A percentile compares a stretch with the other conserved stretches of the same genome.
Conservation (phyloP, 2,888 invertebrate genomes). For the Xestia sexstrigata region DNA sequence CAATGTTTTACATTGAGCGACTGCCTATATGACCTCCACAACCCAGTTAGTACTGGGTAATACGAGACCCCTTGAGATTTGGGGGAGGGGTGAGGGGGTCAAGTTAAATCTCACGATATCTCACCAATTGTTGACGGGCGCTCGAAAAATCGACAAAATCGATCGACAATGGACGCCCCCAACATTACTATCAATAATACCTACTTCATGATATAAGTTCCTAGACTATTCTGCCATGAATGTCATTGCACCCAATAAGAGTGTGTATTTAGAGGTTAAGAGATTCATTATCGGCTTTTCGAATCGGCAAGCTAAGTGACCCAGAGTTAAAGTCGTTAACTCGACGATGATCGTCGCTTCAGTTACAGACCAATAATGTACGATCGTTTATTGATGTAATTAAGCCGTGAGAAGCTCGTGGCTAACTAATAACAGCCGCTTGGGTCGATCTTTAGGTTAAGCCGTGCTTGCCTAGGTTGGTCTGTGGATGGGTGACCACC, state of each 20-base stretch:
- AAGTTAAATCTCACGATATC: too few species aligned
- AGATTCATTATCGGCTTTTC: slow-evolving; percentile 22
- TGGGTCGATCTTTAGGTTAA: too few species aligned
- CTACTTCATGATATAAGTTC: neutral
- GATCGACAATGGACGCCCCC: neutral
- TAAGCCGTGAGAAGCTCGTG: neutral
- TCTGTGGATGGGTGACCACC: too few species aligned
- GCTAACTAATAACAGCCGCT: too few species aligned
- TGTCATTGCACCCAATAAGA: slow-evolving; percentile 1
- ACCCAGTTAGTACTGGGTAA: too few species aligned
- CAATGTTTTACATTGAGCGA: too few species aligned
- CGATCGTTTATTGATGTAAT: neutral
- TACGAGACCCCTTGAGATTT: too few species aligned
- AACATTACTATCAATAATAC: neutral
- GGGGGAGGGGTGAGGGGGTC: too few species aligned
- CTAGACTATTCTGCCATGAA: neutral
- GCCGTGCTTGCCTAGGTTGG: too few species aligned
- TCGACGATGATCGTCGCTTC: neutral
- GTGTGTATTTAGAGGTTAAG: slow-evolving; percentile 7
- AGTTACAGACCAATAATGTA: neutral
- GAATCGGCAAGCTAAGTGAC: slow-evolving; percentile 27
- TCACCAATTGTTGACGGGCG: too few species aligned
- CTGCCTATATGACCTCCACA: too few species aligned
- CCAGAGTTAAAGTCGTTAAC: slow-evolving; percentile 33
- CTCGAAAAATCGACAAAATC: too few species aligned